Evolutionary conservation across 2,888 invertebrate genomes (phyloP), one percentile per base, ranked within the genome.

Genomic region (Ellobium chinense): DNA sequence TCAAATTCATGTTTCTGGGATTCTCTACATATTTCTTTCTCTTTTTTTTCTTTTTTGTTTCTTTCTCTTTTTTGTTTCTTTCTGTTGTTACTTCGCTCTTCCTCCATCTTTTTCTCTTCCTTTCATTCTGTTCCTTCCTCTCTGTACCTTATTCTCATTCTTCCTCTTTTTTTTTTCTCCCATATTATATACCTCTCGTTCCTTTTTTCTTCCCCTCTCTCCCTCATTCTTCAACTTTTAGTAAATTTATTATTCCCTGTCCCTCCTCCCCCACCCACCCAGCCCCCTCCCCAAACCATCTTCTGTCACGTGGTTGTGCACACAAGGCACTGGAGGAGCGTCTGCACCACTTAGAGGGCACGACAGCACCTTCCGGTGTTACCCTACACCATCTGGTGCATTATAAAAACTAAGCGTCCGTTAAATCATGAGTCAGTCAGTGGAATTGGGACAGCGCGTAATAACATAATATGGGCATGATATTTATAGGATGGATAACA

Each of bases 11-110:
- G 9, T 18, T 31, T 21, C 21, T 58, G 56, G 18, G 54, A 9
- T 24, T 34, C 21, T 21, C 34, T 37, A 14, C n/a, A 24, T 21
- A 14, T 12, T 31, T n/a, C 14, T 14, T 34, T 24, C 46, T 76
- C 37, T 58, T 56, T 37, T 27, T 68, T 18, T n/a, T 39, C 39
- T 18, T 54, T 37, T 46, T 70, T 69, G 37, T 70, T 39, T 34
- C 29, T 63, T 60, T 62, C 66, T 60, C 62, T n/a, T 39, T 63
- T 66, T 65, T 12, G 39, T 63, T 66, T 65, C 76, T 79, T 39
- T 75, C 69, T 69, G 65, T 70, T 65, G 70, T 58, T 69, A 63
- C 60, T 63, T 70, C 54, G 65, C 60, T 68, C 76, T 66, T 56
- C 34, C 18, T 66, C 4, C 56, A 5, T 29, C 24, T 66, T 21